These are phyloP conservation scores for Procambarus clarkii DNA, from an alignment of 1,140 invertebrate genomes.

Conservation along the genomic window DNA sequence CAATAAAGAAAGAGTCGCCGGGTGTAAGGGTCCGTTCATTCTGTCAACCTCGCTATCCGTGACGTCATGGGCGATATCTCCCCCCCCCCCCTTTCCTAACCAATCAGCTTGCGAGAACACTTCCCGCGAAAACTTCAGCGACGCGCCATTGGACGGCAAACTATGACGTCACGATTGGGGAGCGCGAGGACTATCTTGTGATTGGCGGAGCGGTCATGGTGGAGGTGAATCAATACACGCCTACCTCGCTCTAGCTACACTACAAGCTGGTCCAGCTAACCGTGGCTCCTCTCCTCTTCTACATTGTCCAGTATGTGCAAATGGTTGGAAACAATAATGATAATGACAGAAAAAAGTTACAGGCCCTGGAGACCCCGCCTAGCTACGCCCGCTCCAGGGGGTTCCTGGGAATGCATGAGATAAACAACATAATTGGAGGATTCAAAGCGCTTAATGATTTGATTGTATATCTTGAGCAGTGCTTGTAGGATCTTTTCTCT, in stretches of 20 bases:
- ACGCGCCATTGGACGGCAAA: not conserved
- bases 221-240: slow-evolving; percentile 11
- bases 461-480: too few species aligned
- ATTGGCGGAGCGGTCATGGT: not conserved
- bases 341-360: too few species aligned
- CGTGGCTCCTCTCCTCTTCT: not conserved
- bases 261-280: not conserved
- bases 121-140: slow-evolving; percentile 17
- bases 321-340: too few species aligned
- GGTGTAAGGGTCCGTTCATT: not conserved
- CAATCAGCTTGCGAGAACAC: not conserved
- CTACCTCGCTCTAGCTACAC: not conserved
- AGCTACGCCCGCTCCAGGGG: too few species aligned
- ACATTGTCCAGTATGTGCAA: too few species aligned
- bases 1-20: not conserved
- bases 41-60: not conserved
- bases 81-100: not conserved
- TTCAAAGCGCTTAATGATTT: too few species aligned
- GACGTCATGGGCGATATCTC: not conserved
- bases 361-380: too few species aligned
- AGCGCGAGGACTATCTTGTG: not conserved
- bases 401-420: too few species aligned
- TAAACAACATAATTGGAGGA: too few species aligned
- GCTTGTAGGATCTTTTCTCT: too few species aligned
- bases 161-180: not conserved